phyloP scores from a whole-genome alignment of 2,888 invertebrate species.

The Macroteleia sp. region DNA sequence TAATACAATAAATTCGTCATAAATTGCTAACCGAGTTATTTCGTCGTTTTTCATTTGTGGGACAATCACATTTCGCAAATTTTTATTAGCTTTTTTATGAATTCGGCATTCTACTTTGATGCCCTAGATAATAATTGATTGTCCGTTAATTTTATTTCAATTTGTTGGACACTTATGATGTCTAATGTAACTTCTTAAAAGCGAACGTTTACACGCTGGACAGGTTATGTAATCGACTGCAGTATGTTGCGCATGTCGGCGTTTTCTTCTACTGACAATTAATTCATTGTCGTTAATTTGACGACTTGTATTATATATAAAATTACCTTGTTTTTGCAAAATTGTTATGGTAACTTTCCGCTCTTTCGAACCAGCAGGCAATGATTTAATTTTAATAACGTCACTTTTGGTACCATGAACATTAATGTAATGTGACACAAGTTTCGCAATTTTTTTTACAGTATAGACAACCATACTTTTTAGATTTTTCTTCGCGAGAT shows the following conservation, averaged over 20 bases:
- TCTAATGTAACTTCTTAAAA: too few relatives aligned
- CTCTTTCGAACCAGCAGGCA: too few relatives aligned
- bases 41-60: background rate
- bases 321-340: background rate
- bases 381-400: too few relatives aligned
- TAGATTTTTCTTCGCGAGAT: too few relatives aligned
- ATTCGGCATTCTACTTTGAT: background rate
- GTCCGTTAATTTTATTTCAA: too few relatives aligned
- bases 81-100: background rate
- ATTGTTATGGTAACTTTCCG: background rate
- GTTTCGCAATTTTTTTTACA: too few relatives aligned
- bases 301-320: background rate
- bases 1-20: background rate
- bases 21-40: background rate
- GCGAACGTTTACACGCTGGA: background rate
- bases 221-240: background rate
- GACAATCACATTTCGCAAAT: background rate
- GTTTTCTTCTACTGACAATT: background rate
- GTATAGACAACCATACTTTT: too few relatives aligned
- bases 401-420: too few relatives aligned
- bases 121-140: background rate
- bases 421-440: too few relatives aligned
- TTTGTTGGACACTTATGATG: too few relatives aligned
- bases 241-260: background rate
- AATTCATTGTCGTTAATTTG: background rate